These are phyloP conservation scores for Pristiophorus japonicus DNA, from an alignment of 2,113 vertebrate species.

Conservation along the genomic window DNA sequence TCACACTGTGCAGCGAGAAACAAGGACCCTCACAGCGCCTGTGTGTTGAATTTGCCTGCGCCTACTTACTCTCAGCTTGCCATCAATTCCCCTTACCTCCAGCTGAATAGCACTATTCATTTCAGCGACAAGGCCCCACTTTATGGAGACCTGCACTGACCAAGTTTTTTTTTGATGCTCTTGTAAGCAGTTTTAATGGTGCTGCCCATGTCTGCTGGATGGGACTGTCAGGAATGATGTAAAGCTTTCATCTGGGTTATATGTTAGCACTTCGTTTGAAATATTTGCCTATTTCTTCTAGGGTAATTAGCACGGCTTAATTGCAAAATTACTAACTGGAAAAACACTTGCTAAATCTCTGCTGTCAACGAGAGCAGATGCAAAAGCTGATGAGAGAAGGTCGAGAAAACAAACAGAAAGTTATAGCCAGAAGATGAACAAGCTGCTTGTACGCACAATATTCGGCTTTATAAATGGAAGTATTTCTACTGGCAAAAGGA, in stretches of 20 bases:
- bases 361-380: conserved; percentile 66
- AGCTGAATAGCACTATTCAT: conserved; percentile 38
- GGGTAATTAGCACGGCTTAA: conserved; percentile 63
- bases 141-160: conserved; percentile 17
- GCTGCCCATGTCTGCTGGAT: neutral
- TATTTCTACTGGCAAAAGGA: neutral
- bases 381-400: conserved; percentile 49
- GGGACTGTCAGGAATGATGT: conserved; percentile 21
- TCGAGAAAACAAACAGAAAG: conserved; percentile 4
- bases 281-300: conserved; percentile 50
- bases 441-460: neutral
- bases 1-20: conserved; percentile 45
- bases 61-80: conserved; percentile 41
- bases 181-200: conserved; percentile 14
- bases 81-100: conserved; percentile 40
- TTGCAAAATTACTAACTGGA: conserved; percentile 56
- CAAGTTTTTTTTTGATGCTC: conserved; percentile 11
- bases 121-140: neutral
- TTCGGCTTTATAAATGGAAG: neutral
- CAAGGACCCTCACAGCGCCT: conserved; percentile 42
- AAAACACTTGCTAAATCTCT: conserved; percentile 55
- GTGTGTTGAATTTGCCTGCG: conserved; percentile 42
- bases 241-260: conserved; percentile 12
- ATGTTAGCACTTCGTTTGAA: neutral
- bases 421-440: neutral